Conservation (phyloP, 2,888 invertebrate genomes). For the Hypercompe scribonia region DNA sequence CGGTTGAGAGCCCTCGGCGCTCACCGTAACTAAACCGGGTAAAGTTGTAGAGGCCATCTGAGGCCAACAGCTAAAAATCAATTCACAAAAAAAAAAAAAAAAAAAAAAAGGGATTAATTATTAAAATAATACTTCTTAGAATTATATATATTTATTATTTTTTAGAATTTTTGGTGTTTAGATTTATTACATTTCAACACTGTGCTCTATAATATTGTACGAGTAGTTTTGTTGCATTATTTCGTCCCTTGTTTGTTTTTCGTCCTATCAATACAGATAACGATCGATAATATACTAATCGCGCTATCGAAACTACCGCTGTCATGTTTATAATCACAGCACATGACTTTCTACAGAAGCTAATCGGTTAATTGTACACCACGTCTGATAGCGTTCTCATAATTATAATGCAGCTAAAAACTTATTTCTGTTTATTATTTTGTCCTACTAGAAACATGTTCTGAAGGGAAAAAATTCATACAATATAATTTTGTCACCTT, state of each 20-base stretch:
- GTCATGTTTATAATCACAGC: neutral
- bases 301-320: neutral
- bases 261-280: neutral
- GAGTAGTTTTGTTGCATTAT: neutral
- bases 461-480: neutral
- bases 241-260: neutral
- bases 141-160: neutral
- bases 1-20: too few relatives aligned
- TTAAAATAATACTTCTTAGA: neutral
- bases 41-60: too few relatives aligned
- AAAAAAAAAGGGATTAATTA: neutral
- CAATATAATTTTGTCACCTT: neutral
- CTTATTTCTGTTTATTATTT: neutral
- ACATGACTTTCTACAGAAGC: neutral
- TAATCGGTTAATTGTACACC: neutral
- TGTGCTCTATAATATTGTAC: neutral
- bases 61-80: too few relatives aligned
- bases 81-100: too few relatives aligned
- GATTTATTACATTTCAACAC: neutral
- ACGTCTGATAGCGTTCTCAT: neutral
- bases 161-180: neutral
- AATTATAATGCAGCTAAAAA: neutral
- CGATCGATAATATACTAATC: neutral
- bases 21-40: too few relatives aligned
- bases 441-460: neutral